phyloP scores from a whole-genome alignment of 1,140 invertebrate genomes.

The Propsilocerus akamusi region DNA sequence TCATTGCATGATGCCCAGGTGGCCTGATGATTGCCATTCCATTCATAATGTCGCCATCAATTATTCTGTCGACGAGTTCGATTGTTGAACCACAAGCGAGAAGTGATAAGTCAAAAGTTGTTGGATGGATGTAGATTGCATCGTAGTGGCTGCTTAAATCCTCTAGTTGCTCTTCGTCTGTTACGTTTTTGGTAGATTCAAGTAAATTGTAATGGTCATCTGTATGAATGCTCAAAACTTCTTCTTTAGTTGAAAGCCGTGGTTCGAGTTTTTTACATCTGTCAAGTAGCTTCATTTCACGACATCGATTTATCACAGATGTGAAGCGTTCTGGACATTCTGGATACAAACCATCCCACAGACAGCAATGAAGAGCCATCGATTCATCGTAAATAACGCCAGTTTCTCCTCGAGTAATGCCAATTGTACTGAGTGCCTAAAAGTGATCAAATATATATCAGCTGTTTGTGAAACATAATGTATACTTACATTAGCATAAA shows the following conservation, averaged over 20 bases:
- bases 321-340: conserved; percentile 63
- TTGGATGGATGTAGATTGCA: conserved; percentile 67
- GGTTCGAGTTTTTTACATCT: conserved; percentile 41
- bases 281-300: conserved; percentile 47
- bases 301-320: conserved; percentile 49
- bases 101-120: conserved; percentile 57
- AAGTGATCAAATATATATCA: background rate
- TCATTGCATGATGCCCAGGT: conserved; percentile 94
- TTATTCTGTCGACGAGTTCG: conserved; percentile 55
- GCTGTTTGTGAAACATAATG: background rate
- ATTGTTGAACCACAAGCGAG: conserved; percentile 63
- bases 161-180: conserved; percentile 41
- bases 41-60: conserved; percentile 52
- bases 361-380: conserved; percentile 58
- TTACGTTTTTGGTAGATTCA: conserved; percentile 35
- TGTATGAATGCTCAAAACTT: conserved; percentile 47
- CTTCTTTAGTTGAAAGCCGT: conserved; percentile 44
- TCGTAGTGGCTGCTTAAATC: conserved; percentile 61
- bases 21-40: conserved; percentile 73
- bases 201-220: conserved; percentile 40
- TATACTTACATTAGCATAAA: conserved; percentile 1
- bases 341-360: conserved; percentile 68
- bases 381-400: conserved; percentile 59
- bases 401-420: conserved; percentile 35
- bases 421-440: conserved; percentile 43